Evolutionary conservation across 2,888 invertebrate species (phyloP).

Genomic region (Sphaerophoria taeniata): DNA sequence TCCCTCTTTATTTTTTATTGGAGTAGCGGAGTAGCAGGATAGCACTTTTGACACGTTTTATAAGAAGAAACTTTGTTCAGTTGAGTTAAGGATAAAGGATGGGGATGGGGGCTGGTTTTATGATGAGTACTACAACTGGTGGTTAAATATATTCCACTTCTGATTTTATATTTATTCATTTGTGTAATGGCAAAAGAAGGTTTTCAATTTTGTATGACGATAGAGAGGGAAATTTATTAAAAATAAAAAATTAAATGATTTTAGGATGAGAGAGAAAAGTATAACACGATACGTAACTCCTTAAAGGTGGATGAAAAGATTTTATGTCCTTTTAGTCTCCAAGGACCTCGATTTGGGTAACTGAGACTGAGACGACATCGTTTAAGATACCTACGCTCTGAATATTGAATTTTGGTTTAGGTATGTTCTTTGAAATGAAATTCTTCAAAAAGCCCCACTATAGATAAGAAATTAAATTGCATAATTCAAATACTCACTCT

Average conservation of each 20-base stretch:
- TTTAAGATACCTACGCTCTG: too few species aligned
- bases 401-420: too few species aligned
- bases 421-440: too few species aligned
- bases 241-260: neutral
- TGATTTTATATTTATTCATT: conserved; percentile 41
- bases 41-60: conserved; percentile 42
- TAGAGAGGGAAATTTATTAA: too few species aligned
- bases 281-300: too few species aligned
- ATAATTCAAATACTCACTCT: conserved; percentile 76
- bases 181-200: conserved; percentile 15
- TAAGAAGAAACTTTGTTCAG: conserved; percentile 21
- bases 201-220: neutral
- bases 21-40: conserved; percentile 22
- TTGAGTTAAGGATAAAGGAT: neutral
- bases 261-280: too few species aligned
- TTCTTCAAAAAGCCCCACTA: too few species aligned
- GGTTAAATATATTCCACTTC: conserved; percentile 36
- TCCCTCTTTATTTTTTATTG: conserved; percentile 33
- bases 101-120: neutral
- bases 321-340: too few species aligned
- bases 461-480: too few species aligned
- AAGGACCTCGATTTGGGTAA: too few species aligned
- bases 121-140: conserved; percentile 11
- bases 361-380: too few species aligned
- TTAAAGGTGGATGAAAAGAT: too few species aligned